phyloP scores from a whole-genome alignment of 2,888 invertebrate species.

The Sinohyriopsis cumingii region DNA sequence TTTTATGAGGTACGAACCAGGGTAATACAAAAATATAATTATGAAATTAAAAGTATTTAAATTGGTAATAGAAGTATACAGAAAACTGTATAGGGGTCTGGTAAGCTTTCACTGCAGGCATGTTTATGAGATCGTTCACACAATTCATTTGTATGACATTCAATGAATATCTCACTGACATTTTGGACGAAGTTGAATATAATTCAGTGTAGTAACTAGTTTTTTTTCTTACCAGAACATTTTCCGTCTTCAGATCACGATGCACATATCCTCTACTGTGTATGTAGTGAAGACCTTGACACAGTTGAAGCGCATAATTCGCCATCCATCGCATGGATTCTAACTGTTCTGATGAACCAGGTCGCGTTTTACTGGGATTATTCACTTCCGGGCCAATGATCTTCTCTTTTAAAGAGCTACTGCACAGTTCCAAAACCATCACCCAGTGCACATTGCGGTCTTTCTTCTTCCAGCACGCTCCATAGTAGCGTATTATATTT shows the following conservation, averaged over 20 bases:
- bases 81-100: too few species aligned
- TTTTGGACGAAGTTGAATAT: background rate
- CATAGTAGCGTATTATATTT: conserved; percentile 59
- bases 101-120: too few species aligned
- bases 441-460: conserved; percentile 35
- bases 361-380: conserved; percentile 32
- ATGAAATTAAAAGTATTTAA: too few species aligned
- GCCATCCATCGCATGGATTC: conserved; percentile 32
- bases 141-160: too few species aligned
- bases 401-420: conserved; percentile 46
- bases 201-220: background rate
- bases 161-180: too few species aligned
- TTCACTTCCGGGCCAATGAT: conserved; percentile 24
- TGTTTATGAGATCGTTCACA: too few species aligned
- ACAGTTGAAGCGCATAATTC: conserved; percentile 43
- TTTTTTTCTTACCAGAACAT: conserved; percentile 55
- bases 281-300: conserved; percentile 52
- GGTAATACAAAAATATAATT: too few species aligned
- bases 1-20: too few species aligned
- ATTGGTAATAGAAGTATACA: too few species aligned
- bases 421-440: conserved; percentile 60
- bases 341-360: conserved; percentile 14
- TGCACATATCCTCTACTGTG: conserved; percentile 60
- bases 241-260: conserved; percentile 66
- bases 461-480: conserved; percentile 32